Percentiles rank a stretch among this genome's conserved stretches.
These are phyloP conservation scores for Podilymbus podiceps DNA, from an alignment of 2,113 vertebrate genomes.

Conservation along the genomic window DNA sequence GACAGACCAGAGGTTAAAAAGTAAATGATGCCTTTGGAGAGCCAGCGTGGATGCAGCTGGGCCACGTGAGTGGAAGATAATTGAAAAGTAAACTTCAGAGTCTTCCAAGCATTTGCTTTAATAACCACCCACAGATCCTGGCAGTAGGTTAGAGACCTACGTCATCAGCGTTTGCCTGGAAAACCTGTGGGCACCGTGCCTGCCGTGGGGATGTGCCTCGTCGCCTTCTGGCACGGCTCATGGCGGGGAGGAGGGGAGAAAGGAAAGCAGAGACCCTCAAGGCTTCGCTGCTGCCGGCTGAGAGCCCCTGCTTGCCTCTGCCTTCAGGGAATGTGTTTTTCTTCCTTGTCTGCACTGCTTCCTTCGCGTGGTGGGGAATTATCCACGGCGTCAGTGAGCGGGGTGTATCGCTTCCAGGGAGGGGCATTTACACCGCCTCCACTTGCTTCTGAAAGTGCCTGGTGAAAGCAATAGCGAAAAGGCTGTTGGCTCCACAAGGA, in stretches of 20 bases:
- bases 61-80: not conserved
- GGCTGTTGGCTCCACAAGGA: not conserved
- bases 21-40: not conserved
- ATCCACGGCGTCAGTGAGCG: rapidly evolving
- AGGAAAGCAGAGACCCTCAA: not conserved
- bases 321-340: not conserved
- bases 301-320: not conserved
- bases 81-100: not conserved
- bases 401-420: not conserved
- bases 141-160: not conserved
- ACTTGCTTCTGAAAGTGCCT: not conserved
- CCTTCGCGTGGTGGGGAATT: not conserved
- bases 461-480: not conserved
- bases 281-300: not conserved
- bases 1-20: not conserved
- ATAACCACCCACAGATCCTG: not conserved
- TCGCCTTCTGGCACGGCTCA: not conserved
- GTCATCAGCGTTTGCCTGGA: not conserved
- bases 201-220: not conserved
- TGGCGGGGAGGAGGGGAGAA: rapidly evolving
- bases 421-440: not conserved
- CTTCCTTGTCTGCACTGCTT: not conserved
- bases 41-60: not conserved
- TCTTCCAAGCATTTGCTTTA: not conserved
- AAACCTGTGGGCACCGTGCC: not conserved